Conservation (phyloP, 2,888 invertebrate species). For the Acheta domesticus region DNA sequence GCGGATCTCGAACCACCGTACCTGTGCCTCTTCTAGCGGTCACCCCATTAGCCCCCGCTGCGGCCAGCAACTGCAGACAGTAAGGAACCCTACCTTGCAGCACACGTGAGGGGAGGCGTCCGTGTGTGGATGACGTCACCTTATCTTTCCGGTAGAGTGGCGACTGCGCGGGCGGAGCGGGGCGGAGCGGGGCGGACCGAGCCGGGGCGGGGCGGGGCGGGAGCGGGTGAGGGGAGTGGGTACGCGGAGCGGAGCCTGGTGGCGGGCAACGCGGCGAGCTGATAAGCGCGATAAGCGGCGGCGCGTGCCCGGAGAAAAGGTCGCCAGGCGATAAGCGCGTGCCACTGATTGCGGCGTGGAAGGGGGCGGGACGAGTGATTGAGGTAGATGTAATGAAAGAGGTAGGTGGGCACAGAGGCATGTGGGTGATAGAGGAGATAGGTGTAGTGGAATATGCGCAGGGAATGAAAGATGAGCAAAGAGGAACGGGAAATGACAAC, state of each 20-base stretch:
- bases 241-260: not conserved
- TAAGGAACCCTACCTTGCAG: not conserved
- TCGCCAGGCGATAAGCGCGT: not conserved
- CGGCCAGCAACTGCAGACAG: not conserved
- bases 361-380: not conserved
- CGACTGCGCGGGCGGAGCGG: not conserved
- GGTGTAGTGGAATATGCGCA: no score
- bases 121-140: slow-evolving; percentile 18
- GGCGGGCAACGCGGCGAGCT: not conserved
- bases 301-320: not conserved
- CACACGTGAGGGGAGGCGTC: not conserved
- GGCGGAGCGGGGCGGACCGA: not conserved
- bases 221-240: not conserved
- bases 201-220: no score
- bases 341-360: not conserved
- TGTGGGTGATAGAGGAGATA: no score
- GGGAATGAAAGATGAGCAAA: no score
- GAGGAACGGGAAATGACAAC: no score
- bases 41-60: no score
- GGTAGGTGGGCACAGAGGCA: no score
- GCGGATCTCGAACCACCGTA: no score
- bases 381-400: no score
- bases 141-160: not conserved
- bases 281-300: not conserved
- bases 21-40: no score